Conservation (phyloP, 1,140 invertebrate genomes). For the Oreohelix idahoensis region DNA sequence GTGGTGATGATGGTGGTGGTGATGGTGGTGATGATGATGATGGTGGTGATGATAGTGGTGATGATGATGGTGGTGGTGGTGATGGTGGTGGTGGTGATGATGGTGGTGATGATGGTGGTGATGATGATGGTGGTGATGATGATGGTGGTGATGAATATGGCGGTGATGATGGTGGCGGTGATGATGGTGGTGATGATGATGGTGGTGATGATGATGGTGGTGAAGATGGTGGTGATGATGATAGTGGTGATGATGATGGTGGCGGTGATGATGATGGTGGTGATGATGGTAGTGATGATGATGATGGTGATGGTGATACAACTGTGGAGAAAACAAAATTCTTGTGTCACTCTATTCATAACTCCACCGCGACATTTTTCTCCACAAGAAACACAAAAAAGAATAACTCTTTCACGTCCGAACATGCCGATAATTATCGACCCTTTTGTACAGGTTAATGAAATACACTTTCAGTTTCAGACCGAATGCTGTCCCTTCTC, state of each 20-base stretch:
- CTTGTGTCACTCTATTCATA: not conserved
- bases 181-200: slow-evolving; percentile 5
- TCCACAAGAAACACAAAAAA: too few relatives aligned
- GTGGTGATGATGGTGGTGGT: too few relatives aligned
- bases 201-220: slow-evolving; percentile 9
- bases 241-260: slow-evolving; percentile 10
- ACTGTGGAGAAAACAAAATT: slow-evolving; percentile 1
- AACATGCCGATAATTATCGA: too few relatives aligned
- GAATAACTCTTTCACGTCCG: too few relatives aligned
- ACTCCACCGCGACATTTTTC: not conserved
- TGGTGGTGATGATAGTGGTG: too few relatives aligned
- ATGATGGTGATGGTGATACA: slow-evolving; percentile 10
- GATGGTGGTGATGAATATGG: not conserved
- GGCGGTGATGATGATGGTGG: slow-evolving; percentile 9
- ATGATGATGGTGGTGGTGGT: too few relatives aligned
- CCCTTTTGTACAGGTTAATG: too few relatives aligned
- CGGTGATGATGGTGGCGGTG: not conserved
- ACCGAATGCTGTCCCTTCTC: too few relatives aligned
- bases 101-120: not conserved
- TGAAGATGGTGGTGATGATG: slow-evolving; percentile 5
- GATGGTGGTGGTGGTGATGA: too few relatives aligned
- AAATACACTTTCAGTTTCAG: too few relatives aligned
- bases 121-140: slow-evolving; percentile 1
- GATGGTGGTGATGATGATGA: too few relatives aligned
- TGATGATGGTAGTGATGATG: slow-evolving; percentile 9